Percentiles rank a stretch among this genome's conserved stretches.
phyloP scores from a whole-genome alignment of 1,140 invertebrate species.

The Cardiocondyla obscurior region DNA sequence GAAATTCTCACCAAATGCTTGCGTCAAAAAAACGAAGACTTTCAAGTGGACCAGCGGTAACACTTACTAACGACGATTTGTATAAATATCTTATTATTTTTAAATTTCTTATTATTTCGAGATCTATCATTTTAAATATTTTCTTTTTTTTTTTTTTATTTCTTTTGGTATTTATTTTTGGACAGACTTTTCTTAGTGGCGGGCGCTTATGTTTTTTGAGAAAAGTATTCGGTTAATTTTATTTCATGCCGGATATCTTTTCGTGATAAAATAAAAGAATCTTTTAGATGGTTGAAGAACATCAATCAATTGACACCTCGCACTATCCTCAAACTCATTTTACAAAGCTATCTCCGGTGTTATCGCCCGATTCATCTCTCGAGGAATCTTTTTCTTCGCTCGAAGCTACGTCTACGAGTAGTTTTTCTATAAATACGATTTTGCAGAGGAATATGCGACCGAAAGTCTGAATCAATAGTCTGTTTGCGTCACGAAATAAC shows the following conservation, averaged over 20 bases:
- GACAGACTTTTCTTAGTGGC: conserved; percentile 71
- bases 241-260: conserved; percentile 63
- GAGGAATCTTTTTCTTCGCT: background rate
- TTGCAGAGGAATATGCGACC: background rate
- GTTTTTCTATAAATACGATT: background rate
- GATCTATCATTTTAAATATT: no score
- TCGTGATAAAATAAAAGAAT: background rate
- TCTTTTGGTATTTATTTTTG: no score
- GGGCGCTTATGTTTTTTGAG: conserved; percentile 72
- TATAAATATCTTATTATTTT: no score
- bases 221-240: conserved; percentile 56
- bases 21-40: conserved; percentile 65
- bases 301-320: conserved; percentile 22
- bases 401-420: background rate
- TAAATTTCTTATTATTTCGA: background rate
- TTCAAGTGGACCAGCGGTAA: conserved; percentile 74
- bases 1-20: conserved; percentile 64
- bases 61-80: background rate
- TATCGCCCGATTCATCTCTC: background rate
- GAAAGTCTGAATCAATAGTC: background rate
- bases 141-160: no score
- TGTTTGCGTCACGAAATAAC: background rate
- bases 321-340: background rate
- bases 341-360: background rate
- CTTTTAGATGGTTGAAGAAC: conserved; percentile 64